Evolutionary conservation across 2,797 vertebrate species (phyloP), one percentile per base, ranked within the genome.

Genomic region (Euthynnus affinis): DNA sequence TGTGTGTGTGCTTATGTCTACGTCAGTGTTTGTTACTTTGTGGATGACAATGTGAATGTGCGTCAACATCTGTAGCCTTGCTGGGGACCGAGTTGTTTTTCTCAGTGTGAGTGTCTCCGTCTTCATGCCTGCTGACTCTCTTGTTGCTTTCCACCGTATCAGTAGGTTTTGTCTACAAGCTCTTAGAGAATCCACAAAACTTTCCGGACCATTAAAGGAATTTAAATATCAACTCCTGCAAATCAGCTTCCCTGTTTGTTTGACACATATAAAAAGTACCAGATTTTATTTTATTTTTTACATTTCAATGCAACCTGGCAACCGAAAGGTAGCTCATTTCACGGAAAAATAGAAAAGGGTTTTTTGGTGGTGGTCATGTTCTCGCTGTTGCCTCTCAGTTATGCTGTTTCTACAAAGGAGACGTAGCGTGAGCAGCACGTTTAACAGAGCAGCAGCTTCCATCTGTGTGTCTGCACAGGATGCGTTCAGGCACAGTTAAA

Each of bases 1-100:
- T 62, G 57, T 76, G 68, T 29, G 13, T 61, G 58, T 15, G 46
- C 61, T 22, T 57, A 23, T 65, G 12, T 83, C 32, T 32, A 0
- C 0, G 2, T 69, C 64, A 29, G 68, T 66, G 73, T 84, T 71
- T 73, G 72, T 83, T 77, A 23, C 37, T 22, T n/a, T 65, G 68
- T 32, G 27, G 48, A 48, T 82, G 81, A 71, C 59, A 52, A 52
- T 46, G 68, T 25, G 59, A 78, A 65, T 68, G 53, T 70, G 63
- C 71, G 70, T 86, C 60, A 78, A 76, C 80, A 85, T 85, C 81
- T 84, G 77, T 49, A 65, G 34, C 58, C 52, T 78, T 2, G 51
- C 42, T 20, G 71, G 79, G 32, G 71, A 84, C 74, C 78, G 42
- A 62, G 34, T 61, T 76, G 71, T 63, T 79, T 79, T 55, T 82